A percentile compares a stretch with the other conserved stretches of the same genome.
Evolutionary conservation across 2,888 invertebrate species (phyloP).

Genomic region (Brachyopa scutellaris): DNA sequence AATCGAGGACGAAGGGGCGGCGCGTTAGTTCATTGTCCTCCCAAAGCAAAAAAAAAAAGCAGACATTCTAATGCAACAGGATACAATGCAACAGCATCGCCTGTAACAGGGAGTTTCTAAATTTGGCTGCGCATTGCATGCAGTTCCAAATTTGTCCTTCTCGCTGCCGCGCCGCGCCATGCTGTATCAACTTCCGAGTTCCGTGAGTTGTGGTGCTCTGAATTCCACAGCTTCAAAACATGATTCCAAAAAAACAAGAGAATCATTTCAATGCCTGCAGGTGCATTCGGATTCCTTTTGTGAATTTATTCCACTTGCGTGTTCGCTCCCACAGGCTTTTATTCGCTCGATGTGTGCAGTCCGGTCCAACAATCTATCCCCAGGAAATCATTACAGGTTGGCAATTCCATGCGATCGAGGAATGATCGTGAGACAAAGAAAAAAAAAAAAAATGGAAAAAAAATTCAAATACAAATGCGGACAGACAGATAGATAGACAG

Average conservation of each 20-base stretch:
- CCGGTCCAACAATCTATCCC: slow-evolving; percentile 51
- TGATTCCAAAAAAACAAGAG: background rate
- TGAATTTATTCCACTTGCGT: slow-evolving; percentile 67
- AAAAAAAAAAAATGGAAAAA: slow-evolving; percentile 37
- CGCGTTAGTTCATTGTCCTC: slow-evolving; percentile 20
- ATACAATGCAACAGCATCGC: slow-evolving; percentile 18
- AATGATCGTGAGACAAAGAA: slow-evolving; percentile 63
- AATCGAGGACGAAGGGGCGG: slow-evolving; percentile 6
- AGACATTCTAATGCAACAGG: slow-evolving; percentile 52
- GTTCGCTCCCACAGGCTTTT: slow-evolving; percentile 64
- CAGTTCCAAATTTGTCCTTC: slow-evolving; percentile 60
- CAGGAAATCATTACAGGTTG: slow-evolving; percentile 71
- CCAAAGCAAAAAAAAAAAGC: background rate
- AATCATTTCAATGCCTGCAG: slow-evolving; percentile 53
- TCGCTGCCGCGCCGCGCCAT: too few species aligned
- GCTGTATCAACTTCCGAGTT: slow-evolving; percentile 65
- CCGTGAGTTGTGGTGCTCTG: slow-evolving; percentile 56
- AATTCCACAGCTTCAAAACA: slow-evolving; percentile 43
- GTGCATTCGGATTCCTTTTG: slow-evolving; percentile 63
- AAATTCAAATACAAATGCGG: slow-evolving; percentile 63
- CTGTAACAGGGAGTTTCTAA: slow-evolving; percentile 57
- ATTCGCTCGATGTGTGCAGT: slow-evolving; percentile 55
- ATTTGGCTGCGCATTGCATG: slow-evolving; percentile 45
- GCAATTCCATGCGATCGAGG: slow-evolving; percentile 59
- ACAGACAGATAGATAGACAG: slow-evolving; percentile 69